A percentile compares a stretch with the other conserved stretches of the same genome.
Evolutionary conservation across 2,888 invertebrate genomes (phyloP).

Genomic region (Dione vanillae): DNA sequence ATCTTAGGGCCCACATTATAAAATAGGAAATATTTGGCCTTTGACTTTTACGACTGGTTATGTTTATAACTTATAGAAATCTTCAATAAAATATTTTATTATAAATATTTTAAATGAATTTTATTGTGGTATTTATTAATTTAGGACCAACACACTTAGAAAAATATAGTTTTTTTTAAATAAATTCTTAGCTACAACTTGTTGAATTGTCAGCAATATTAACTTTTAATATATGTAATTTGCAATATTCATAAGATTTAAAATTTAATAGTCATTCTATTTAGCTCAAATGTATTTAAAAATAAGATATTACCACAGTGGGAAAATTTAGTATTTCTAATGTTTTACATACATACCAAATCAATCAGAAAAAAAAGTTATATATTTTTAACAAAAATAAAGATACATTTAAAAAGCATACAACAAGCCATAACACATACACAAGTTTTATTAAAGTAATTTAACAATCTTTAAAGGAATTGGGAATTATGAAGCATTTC

Average conservation of each 20-base stretch:
- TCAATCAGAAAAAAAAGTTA: not conserved
- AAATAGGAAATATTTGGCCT: too few species aligned
- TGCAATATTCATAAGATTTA: constrained; percentile 2
- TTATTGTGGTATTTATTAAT: constrained; percentile 2
- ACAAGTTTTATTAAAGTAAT: not conserved
- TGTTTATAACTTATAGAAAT: too few species aligned
- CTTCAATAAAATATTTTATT: too few species aligned
- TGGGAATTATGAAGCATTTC: constrained; percentile 1
- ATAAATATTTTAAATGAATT: not conserved
- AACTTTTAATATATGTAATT: not conserved
- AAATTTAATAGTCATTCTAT: not conserved
- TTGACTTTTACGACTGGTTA: too few species aligned
- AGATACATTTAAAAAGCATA: not conserved
- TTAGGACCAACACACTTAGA: constrained; percentile 31
- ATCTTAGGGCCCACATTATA: too few species aligned
- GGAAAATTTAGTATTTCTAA: too few species aligned
- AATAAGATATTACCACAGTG: too few species aligned
- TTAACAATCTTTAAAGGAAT: constrained; percentile 9
- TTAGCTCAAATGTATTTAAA: constrained; percentile 4
- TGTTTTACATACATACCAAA: too few species aligned
- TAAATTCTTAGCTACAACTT: not conserved
- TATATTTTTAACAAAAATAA: constrained; percentile 3
- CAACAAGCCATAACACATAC: not conserved
- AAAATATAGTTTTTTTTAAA: not conserved
- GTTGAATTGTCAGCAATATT: not conserved